Conservation (phyloP, 1,140 invertebrate species). For the Yoshiicerus persimilis region DNA sequence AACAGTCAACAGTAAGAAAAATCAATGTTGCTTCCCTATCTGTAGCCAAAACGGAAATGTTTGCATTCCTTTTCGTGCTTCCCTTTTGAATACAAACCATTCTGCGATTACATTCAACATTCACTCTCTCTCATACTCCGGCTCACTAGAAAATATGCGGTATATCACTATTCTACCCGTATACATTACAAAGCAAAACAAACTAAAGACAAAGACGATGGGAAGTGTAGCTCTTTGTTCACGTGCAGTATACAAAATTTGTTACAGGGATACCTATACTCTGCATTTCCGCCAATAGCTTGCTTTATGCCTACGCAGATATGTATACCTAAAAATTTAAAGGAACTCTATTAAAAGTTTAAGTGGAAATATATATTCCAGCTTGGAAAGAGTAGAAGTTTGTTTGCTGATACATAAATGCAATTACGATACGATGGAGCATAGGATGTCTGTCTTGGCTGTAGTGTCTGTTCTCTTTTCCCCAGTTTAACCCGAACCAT, state of each 20-base stretch:
- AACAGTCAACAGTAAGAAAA: constrained; percentile 20
- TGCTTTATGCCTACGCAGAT: no score
- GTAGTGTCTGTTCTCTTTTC: neutral
- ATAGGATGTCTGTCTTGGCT: neutral
- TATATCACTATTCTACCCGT: neutral
- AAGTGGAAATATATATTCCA: neutral
- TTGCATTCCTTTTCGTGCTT: constrained; percentile 11
- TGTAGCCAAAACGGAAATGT: neutral
- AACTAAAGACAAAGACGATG: neutral
- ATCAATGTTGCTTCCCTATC: constrained; percentile 12
- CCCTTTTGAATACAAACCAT: constrained; percentile 3
- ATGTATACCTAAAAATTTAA: neutral
- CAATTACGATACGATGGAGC: neutral
- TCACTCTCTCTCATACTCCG: neutral
- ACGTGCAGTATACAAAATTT: no score
- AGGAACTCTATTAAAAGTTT: neutral
- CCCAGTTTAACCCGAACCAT: neutral
- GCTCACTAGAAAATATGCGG: neutral
- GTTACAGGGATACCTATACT: no score
- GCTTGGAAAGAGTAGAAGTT: neutral
- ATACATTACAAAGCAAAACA: neutral
- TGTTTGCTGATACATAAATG: neutral
- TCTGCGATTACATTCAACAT: constrained; percentile 6
- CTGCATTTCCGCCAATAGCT: no score
- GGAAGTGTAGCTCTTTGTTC: neutral